A percentile compares a stretch with the other conserved stretches of the same genome.
phyloP scores from a whole-genome alignment of 1,140 invertebrate species.

The Drosophila repletoides region DNA sequence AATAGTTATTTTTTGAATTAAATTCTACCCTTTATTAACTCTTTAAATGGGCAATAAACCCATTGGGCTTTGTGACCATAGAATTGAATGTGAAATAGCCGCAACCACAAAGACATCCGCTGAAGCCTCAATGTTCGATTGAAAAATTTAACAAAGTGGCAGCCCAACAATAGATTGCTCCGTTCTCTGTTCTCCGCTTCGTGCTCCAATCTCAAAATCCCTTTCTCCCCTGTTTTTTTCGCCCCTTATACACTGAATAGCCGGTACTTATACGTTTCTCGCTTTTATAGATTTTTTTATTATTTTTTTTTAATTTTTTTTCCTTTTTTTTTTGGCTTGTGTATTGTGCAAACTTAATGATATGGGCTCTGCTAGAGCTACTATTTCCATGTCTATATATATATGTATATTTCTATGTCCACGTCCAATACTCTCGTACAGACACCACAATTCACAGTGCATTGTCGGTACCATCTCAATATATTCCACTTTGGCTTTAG shows the following conservation, averaged over 20 bases:
- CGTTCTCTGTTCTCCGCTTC: background rate
- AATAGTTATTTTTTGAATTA: too few relatives aligned
- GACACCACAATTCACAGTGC: constrained; percentile 50
- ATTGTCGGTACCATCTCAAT: constrained; percentile 58
- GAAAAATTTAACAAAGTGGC: constrained; percentile 56
- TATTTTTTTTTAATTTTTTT: constrained; percentile 33
- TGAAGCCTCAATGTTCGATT: constrained; percentile 39
- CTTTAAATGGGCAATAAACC: constrained; percentile 7
- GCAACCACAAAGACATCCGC: constrained; percentile 29
- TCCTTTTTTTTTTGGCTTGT: constrained; percentile 20
- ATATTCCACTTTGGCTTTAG: constrained; percentile 50
- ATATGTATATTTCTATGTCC: constrained; percentile 20
- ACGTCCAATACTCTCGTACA: constrained; percentile 6
- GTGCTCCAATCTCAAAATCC: too few relatives aligned
- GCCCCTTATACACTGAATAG: constrained; percentile 1
- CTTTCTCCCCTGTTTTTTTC: background rate
- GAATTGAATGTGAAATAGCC: constrained; percentile 29
- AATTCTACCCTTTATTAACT: background rate
- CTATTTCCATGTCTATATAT: constrained; percentile 17
- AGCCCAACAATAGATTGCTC: constrained; percentile 50
- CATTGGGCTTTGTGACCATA: background rate
- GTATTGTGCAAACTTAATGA: constrained; percentile 64
- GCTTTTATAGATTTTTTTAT: constrained; percentile 45
- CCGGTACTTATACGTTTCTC: constrained; percentile 34
- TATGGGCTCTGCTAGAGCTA: constrained; percentile 44